Evolutionary conservation across 2,113 vertebrate genomes (phyloP), one percentile per base, ranked within the genome.

Genomic region (Cathartes aura): DNA sequence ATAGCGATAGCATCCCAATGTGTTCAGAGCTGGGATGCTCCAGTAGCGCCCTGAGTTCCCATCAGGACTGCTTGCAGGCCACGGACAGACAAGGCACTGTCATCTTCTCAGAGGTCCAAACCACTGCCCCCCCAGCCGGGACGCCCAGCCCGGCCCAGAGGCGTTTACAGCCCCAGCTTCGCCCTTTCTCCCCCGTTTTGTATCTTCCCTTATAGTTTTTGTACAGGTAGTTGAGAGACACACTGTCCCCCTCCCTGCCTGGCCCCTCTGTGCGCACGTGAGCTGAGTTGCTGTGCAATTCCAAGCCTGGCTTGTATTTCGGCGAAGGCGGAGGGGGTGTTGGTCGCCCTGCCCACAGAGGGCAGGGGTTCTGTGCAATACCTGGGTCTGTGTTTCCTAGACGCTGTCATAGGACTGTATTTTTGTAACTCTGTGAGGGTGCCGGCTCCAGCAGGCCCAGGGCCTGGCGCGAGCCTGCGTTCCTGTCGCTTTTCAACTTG

Each of bases 231-330:
- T 97, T 98, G 71, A 96, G 75, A 97, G 75, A 97, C 81, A 96
- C 91, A 96, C 97, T 98, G 97, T 97, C 71, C 92, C 85, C 71
- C 50, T 71, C 40, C 91, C 84, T 3, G 7, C 90, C 75, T 21
- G 45, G 55, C 89, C 73, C 81, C 70, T 96, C 81, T 9, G 0
- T 82, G 79, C 26, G 9, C n/a, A 3, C 2, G 43, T 81, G 80
- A 96, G 93, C 90, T 47, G 97, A 97, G 98, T 98, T 98, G 97
- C 97, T 97, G 97, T 98, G 97, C 97, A 97, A 97, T 97, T 98
- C 97, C 92, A 83, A 93, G 93, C 94, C 95, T 92, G 74, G 91
- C 95, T 96, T 95, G 32, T 84, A 75, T 90, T 95, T 91, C 4
- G 45, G 82, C 30, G 2, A 75, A 93, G 75, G 95, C 32, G 30